Base-by-base conservation (phyloP, 2,113 vertebrate species). In the Ictalurus furcatus region DNA sequence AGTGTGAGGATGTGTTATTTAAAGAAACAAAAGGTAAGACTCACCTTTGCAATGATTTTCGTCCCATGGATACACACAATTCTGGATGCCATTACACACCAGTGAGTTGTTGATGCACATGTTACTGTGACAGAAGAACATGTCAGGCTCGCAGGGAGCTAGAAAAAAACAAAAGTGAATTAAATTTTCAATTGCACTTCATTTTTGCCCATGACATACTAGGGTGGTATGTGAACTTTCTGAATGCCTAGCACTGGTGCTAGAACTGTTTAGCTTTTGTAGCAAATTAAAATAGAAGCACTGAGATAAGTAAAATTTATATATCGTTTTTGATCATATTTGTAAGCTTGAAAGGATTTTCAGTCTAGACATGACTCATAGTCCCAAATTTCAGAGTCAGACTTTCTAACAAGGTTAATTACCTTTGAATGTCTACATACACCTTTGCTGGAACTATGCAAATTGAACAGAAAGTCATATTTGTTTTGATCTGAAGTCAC, bases 41-140 rank as follows among this genome's bases (percentile, higher is more conserved):
- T 97, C 95, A 99, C 98, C 98, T 98, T 99, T 99, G 92, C 98
- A 99, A 67, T 99, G 98, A 91, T 98, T 99, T 95, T 99, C 98
- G 83, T 99, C 98, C 98, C 98, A 99, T 84, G 98, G 98, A 92
- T 99, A 99, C 69, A 99, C 98, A 90, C 98, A 99, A 93, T 99
- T 99, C 95, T 99, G 98, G 86, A 99, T 96, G 88, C 98, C 98
- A 2, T 99, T 99, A 95, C 98, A 99, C 93, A 99, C 98, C 93
- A 99, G 94, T 0, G 98, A 98, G 92, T 97, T 98, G 95, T 99
- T 99, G 93, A 99, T 99, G 93, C 98, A 99, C 98, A 99, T 99
- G 95, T 99, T 99, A 93, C 98, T 99, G 94, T 99, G 98, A 93
- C 98, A 99, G 96, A 99, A 99, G 96, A 99, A 99, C 25, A 97